A percentile compares a stretch with the other conserved stretches of the same genome.
These are phyloP conservation scores for Neostethus bicornis DNA, from an alignment of 2,797 vertebrate species.

Conservation along the genomic window DNA sequence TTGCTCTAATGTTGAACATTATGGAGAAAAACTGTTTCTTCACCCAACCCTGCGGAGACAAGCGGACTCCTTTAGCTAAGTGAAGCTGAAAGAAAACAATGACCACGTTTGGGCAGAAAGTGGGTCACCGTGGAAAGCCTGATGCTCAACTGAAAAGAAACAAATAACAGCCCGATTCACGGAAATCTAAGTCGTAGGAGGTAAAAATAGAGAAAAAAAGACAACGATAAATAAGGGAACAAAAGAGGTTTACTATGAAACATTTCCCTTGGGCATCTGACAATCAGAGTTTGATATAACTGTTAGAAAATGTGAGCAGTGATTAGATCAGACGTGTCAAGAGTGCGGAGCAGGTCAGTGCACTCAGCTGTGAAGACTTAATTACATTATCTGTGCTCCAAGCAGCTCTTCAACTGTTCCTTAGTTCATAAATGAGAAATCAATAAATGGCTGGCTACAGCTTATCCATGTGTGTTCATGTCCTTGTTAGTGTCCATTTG, in stretches of 20 bases:
- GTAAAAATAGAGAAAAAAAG: not conserved
- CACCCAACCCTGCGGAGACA: slow-evolving; percentile 11
- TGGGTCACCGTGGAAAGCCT: slow-evolving; percentile 46
- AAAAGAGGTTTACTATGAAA: not conserved
- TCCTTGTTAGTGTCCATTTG: slow-evolving; percentile 20
- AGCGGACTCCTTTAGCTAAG: slow-evolving; percentile 39
- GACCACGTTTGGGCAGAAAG: slow-evolving; percentile 29
- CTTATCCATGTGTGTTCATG: slow-evolving; percentile 7
- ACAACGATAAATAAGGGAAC: not conserved
- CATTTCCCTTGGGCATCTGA: not conserved
- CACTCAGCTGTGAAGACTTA: slow-evolving; percentile 53
- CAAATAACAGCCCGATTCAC: slow-evolving; percentile 11
- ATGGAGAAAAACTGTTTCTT: not conserved
- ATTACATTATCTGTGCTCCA: slow-evolving; percentile 45
- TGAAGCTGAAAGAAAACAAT: slow-evolving; percentile 58
- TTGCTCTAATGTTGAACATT: not conserved
- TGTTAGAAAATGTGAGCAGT: slow-evolving; percentile 5
- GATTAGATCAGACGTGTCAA: slow-evolving; percentile 23
- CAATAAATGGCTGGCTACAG: slow-evolving; percentile 42
- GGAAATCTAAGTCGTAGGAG: not conserved
- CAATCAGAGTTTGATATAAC: slow-evolving; percentile 5
- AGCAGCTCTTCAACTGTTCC: slow-evolving; percentile 38
- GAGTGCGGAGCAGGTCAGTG: slow-evolving; percentile 47
- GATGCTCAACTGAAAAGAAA: slow-evolving; percentile 34
- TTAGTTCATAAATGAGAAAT: slow-evolving; percentile 57